phyloP scores from a whole-genome alignment of 92 coral and sea anemone species.

The Paramuricea clavata region DNA sequence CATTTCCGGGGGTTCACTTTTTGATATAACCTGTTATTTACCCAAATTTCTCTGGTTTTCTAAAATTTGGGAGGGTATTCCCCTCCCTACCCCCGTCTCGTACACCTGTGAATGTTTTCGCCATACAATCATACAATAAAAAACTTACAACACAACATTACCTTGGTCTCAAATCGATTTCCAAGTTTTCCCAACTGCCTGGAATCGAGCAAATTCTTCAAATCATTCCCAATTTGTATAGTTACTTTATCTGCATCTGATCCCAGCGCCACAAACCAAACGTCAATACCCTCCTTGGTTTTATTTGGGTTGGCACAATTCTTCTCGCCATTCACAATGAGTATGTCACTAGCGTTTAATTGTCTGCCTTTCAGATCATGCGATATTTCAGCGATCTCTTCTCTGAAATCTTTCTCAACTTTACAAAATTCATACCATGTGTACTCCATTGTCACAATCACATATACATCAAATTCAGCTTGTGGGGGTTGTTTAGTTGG shows the following conservation, averaged over 20 bases:
- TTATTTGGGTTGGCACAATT: conserved; percentile 76
- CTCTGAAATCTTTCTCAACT: conserved; percentile 62
- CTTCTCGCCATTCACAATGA: conserved; percentile 72
- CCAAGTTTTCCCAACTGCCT: conserved; percentile 81
- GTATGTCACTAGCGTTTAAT: conserved; percentile 72
- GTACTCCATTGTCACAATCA: conserved; percentile 76
- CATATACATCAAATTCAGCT: conserved; percentile 63
- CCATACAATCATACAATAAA: neutral
- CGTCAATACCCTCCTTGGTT: conserved; percentile 71
- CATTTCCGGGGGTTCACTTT: too few relatives aligned
- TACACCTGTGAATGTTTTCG: too few relatives aligned
- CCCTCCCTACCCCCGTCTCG: too few relatives aligned
- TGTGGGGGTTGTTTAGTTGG: conserved; percentile 25
- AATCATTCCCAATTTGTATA: conserved; percentile 69
- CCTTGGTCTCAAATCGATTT: conserved; percentile 84
- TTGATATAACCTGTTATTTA: too few relatives aligned
- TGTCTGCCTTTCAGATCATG: conserved; percentile 69
- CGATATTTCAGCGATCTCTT: conserved; percentile 77
- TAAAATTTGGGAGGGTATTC: too few relatives aligned
- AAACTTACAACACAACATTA: neutral
- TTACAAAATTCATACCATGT: conserved; percentile 91
- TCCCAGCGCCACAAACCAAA: conserved; percentile 79
- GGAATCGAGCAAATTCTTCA: conserved; percentile 76
- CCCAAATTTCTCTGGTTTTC: too few relatives aligned
- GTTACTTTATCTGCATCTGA: conserved; percentile 71